phyloP scores from a whole-genome alignment of 2,888 invertebrate genomes.

The Zhuqinia jingwanae region DNA sequence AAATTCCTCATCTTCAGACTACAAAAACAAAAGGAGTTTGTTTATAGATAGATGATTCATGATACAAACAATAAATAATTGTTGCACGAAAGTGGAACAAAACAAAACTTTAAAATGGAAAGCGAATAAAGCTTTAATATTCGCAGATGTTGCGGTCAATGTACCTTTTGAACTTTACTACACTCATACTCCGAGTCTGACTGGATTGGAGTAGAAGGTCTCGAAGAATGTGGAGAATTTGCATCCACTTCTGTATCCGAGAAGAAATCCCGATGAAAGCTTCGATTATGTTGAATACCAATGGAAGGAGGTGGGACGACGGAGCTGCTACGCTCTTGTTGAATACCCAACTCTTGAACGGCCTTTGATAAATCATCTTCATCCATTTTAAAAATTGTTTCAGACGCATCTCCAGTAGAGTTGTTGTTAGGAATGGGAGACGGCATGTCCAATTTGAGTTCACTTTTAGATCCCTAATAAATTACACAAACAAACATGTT shows the following conservation, averaged over 20 bases:
- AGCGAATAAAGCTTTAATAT: neutral
- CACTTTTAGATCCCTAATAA: constrained; percentile 78
- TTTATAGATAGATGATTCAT: neutral
- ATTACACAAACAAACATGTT: constrained; percentile 12
- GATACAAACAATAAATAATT: no score
- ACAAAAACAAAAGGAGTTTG: constrained; percentile 21
- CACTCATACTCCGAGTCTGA: constrained; percentile 96
- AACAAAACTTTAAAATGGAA: neutral
- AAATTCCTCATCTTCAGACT: constrained; percentile 77
- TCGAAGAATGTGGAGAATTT: constrained; percentile 83
- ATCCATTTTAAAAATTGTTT: constrained; percentile 79
- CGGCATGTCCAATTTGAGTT: constrained; percentile 72
- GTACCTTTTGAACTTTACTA: constrained; percentile 78
- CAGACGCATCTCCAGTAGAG: constrained; percentile 76
- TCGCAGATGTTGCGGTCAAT: neutral
- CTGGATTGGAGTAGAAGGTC: constrained; percentile 92
- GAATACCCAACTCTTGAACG: constrained; percentile 82
- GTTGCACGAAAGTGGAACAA: neutral
- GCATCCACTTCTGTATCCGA: constrained; percentile 79
- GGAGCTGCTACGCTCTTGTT: constrained; percentile 79
- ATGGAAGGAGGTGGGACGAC: constrained; percentile 3
- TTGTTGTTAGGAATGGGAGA: constrained; percentile 80
- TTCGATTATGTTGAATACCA: constrained; percentile 73
- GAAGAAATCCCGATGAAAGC: constrained; percentile 79
- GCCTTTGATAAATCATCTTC: constrained; percentile 79